A percentile compares a stretch with the other conserved stretches of the same genome.
Evolutionary conservation across 1,140 invertebrate genomes (phyloP).

Genomic region (fruit fly (Drosophila melanogaster)): DNA sequence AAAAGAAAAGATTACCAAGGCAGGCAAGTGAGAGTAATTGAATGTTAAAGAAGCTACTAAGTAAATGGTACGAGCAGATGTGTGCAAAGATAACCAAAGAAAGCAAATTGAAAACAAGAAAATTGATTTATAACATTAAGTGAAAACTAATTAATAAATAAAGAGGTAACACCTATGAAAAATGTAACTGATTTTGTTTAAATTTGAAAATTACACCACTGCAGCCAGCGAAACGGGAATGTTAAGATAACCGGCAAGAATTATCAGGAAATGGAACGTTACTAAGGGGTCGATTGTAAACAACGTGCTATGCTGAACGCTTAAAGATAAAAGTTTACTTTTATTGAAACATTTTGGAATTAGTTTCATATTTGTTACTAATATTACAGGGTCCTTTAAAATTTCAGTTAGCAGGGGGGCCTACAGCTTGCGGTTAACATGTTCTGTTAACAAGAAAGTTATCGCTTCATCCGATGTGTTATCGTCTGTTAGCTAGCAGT

Average conservation of each 20-base stretch:
- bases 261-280: background rate
- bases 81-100: slow-evolving; percentile 74
- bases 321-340: too few relatives aligned
- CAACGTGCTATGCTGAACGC: too few relatives aligned
- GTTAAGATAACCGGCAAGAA: background rate
- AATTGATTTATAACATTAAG: slow-evolving; percentile 80
- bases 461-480: background rate
- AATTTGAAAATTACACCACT: slow-evolving; percentile 4
- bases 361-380: background rate
- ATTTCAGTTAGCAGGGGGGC: background rate
- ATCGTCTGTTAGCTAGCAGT: slow-evolving; percentile 22
- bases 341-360: too few relatives aligned
- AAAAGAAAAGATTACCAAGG: slow-evolving; percentile 41
- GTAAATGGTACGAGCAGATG: slow-evolving; percentile 58
- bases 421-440: background rate
- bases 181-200: slow-evolving; percentile 51
- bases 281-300: background rate
- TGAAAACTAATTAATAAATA: slow-evolving; percentile 81
- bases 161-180: slow-evolving; percentile 76
- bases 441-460: background rate
- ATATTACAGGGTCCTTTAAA: too few relatives aligned
- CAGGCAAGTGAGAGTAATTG: slow-evolving; percentile 40
- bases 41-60: slow-evolving; percentile 73
- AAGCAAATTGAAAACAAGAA: slow-evolving; percentile 68
- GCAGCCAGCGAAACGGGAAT: background rate